Conservation (phyloP, 2,888 invertebrate species). For the Metellina segmentata region DNA sequence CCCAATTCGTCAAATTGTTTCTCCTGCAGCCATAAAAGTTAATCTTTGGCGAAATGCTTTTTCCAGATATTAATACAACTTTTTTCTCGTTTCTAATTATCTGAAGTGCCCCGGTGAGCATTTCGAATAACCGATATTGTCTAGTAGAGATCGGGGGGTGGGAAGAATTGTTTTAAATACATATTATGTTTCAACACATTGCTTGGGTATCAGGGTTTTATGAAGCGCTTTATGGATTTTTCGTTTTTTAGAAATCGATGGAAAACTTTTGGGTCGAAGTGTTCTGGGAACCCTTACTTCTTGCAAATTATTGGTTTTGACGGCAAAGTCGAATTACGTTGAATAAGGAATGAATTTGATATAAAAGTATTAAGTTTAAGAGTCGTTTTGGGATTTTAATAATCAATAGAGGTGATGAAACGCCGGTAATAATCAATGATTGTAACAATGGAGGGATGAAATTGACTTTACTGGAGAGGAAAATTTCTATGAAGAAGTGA, state of each 20-base stretch:
- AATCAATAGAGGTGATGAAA: no score
- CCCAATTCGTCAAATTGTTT: slow-evolving; percentile 63
- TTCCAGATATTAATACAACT: slow-evolving; percentile 40
- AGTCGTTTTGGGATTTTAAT: no score
- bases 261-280: no score
- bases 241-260: background rate
- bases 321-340: no score
- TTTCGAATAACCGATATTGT: background rate
- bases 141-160: background rate
- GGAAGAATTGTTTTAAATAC: background rate
- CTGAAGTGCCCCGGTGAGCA: slow-evolving; percentile 28
- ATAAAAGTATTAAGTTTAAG: no score
- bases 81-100: slow-evolving; percentile 38
- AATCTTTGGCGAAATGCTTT: slow-evolving; percentile 44
- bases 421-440: no score
- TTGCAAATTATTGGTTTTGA: no score
- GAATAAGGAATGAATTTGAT: no score
- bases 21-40: slow-evolving; percentile 51
- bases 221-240: background rate
- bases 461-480: no score
- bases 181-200: background rate
- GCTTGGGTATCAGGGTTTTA: background rate
- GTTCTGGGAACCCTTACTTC: no score
- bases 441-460: no score
- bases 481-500: no score